These are phyloP conservation scores for Branchipolynoe longqiensis DNA, from an alignment of 2,888 invertebrate species.

Conservation along the genomic window DNA sequence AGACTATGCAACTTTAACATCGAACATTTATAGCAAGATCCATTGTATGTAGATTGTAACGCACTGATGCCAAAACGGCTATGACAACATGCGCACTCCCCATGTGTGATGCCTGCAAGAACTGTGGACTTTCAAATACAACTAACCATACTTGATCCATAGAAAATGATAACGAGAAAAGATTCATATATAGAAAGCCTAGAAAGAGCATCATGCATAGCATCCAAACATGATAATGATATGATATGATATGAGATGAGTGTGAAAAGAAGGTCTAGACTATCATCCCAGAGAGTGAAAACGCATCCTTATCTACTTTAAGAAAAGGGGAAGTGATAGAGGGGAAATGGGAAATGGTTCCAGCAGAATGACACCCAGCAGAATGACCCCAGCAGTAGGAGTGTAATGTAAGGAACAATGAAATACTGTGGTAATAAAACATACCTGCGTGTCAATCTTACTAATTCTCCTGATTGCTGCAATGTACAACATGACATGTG, in stretches of 20 bases:
- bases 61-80: no score
- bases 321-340: not conserved
- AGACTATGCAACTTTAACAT: no score
- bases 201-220: not conserved
- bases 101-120: no score
- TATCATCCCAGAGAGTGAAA: constrained; percentile 17
- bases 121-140: no score
- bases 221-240: constrained; percentile 7
- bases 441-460: constrained; percentile 12
- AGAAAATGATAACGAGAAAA: not conserved
- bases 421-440: not conserved
- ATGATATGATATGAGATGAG: no score
- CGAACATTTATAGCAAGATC: no score
- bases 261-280: not conserved
- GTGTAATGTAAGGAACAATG: constrained; percentile 1
- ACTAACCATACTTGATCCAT: not conserved
- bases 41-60: no score
- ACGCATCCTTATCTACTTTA: not conserved
- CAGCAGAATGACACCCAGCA: not conserved
- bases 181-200: not conserved
- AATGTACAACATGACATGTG: constrained; percentile 10
- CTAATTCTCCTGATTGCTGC: constrained; percentile 8
- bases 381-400: not conserved
- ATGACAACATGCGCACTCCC: no score
- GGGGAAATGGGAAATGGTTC: not conserved